Base-by-base conservation (phyloP, 2,888 invertebrate species). In the Orthosia gracilis region DNA sequence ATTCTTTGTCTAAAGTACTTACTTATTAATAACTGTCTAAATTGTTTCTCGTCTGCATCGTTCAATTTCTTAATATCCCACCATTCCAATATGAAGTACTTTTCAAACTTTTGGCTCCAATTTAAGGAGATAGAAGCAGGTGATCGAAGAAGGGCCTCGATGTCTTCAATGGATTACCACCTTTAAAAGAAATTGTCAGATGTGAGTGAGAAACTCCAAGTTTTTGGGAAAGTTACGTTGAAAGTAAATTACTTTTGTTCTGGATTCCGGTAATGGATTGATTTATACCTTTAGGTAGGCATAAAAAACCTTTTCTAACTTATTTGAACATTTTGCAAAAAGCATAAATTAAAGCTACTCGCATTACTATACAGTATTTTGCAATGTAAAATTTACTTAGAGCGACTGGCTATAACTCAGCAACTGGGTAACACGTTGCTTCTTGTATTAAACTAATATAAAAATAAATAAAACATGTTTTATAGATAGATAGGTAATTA, bases 211-310 rank as follows among this genome's bases (percentile, higher is more conserved):
- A 45, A 69, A 63, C n/a, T 40, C 12, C 13, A 70, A 70, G 23
- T 62, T 72, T n/a, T 11, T 21, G 13, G 45, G 55, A n/a, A 65
- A 49, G 18, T 61, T 26, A 52, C 55, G 23, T 21, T 23, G 21
- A 47, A 67, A 54, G 59, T 55, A 54, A 70, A 78, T 83, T 78
- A 68, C 64, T 78, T 72, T 83, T 83, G 64, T 66, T 77, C 49
- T 18, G 69, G 49, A 17, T 61, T 54, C 2, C 9, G 40, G 31
- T 65, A 77, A 57, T 49, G 49, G 78, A 64, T 76, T 64, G n/a
- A 55, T 61, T 26, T 2, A 55, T 31, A 63, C 4, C 12, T 72
- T 23, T 40, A 50, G 3, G 1, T 50, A 50, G 3, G 1, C 50
- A 15, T 5, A 18, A 1, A 52, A 58, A 52, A 21, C 12, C 15